These are phyloP conservation scores for Ibycter americanus DNA, from an alignment of 2,797 vertebrate genomes.

Conservation along the genomic window DNA sequence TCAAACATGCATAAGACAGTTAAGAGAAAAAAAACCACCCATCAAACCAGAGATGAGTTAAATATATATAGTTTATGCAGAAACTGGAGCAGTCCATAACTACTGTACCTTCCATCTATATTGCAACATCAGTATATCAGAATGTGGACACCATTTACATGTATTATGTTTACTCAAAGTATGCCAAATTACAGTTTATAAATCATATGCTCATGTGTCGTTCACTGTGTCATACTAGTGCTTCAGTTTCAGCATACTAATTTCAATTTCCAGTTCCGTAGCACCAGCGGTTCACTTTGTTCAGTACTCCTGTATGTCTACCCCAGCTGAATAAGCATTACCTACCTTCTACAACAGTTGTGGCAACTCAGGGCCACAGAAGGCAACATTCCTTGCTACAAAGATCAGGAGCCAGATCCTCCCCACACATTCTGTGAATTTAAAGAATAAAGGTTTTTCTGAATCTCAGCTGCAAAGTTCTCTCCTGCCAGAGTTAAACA, in stretches of 20 bases:
- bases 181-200: not conserved
- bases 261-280: not conserved
- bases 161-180: not conserved
- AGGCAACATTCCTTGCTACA: not conserved
- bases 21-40: not conserved
- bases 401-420: not conserved
- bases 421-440: not conserved
- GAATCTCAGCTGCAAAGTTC: not conserved
- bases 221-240: not conserved
- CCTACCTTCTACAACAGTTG: fast-evolving
- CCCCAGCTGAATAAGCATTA: not conserved
- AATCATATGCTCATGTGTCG: not conserved
- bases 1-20: not conserved
- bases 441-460: not conserved
- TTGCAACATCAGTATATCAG: not conserved
- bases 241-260: not conserved
- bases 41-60: not conserved
- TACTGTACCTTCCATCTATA: not conserved
- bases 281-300: not conserved
- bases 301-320: not conserved
- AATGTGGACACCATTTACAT: not conserved
- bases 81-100: not conserved
- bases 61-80: not conserved
- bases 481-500: not conserved
- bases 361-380: not conserved